phyloP scores from a whole-genome alignment of 2,888 invertebrate genomes.

The Ectemnius cavifrons region DNA sequence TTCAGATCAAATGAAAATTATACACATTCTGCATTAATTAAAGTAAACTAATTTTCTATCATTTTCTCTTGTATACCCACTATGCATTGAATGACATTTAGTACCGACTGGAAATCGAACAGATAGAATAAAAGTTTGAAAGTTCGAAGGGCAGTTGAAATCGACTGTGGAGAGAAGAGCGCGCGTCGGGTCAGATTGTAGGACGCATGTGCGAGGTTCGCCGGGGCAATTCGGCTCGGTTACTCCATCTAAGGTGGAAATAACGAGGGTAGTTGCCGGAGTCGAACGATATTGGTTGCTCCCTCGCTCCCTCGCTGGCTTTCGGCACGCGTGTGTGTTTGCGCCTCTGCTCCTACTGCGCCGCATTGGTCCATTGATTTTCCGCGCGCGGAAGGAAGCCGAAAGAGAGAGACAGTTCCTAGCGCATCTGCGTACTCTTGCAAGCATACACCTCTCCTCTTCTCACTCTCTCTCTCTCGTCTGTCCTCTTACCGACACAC shows the following conservation, averaged over 20 bases:
- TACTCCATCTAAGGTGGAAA: slow-evolving; percentile 9
- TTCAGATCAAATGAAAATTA: too few species aligned
- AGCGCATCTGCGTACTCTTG: not conserved
- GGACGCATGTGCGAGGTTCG: slow-evolving; percentile 11
- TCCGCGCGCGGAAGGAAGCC: not conserved
- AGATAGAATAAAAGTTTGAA: too few species aligned
- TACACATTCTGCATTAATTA: too few species aligned
- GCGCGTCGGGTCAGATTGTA: slow-evolving; percentile 13
- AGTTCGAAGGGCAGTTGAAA: not conserved
- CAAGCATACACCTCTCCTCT: not conserved
- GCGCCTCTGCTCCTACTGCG: not conserved
- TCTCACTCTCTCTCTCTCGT: not conserved
- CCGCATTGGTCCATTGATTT: slow-evolving; percentile 13
- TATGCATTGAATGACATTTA: too few species aligned
- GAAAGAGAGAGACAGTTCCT: too few species aligned
- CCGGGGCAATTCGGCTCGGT: slow-evolving; percentile 13
- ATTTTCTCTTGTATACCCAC: too few species aligned
- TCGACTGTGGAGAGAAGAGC: not conserved
- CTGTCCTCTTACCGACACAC: not conserved
- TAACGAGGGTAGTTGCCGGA: not conserved
- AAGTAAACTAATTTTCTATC: too few species aligned
- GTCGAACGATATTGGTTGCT: too few species aligned
- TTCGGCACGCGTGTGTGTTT: slow-evolving; percentile 29
- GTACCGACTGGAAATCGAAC: too few species aligned
- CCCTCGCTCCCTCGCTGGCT: too few species aligned